Evolutionary conservation across 2,888 invertebrate species (phyloP).

Genomic region (Caenorhabditis sp.): DNA sequence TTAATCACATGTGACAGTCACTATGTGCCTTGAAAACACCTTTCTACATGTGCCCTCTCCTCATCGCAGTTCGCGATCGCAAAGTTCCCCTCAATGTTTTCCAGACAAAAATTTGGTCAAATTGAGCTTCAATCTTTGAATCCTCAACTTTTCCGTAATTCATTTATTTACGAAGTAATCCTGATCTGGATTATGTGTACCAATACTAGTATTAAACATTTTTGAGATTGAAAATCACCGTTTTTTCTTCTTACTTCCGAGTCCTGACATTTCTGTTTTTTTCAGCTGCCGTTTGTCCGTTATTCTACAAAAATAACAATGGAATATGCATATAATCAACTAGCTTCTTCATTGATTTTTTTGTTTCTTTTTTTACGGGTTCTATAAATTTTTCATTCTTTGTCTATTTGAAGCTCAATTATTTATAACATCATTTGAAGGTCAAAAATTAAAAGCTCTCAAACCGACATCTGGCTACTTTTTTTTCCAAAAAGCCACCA

Average conservation of each 20-base stretch:
- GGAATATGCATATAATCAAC: conserved; percentile 25
- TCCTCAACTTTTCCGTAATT: background rate
- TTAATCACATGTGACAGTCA: no score
- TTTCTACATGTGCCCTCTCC: no score
- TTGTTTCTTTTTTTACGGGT: background rate
- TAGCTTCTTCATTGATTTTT: background rate
- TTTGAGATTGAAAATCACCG: conserved; percentile 6
- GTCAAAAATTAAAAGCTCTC: no score
- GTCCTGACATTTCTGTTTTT: background rate
- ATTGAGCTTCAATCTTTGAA: background rate
- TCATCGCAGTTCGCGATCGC: no score
- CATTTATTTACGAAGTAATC: background rate
- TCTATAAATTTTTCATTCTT: background rate
- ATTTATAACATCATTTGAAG: no score
- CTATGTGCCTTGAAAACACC: no score
- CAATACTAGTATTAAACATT: background rate
- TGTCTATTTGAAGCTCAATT: background rate
- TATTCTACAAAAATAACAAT: conserved; percentile 34
- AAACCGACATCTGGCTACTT: no score
- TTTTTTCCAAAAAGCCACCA: background rate
- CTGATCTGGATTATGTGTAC: background rate
- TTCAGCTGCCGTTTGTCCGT: conserved; percentile 31
- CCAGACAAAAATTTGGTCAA: no score
- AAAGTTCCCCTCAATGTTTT: no score
- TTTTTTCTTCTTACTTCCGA: background rate